Evolutionary conservation across 2,113 vertebrate genomes (phyloP), one percentile per base, ranked within the genome.

Genomic region (Aphyosemion australe): DNA sequence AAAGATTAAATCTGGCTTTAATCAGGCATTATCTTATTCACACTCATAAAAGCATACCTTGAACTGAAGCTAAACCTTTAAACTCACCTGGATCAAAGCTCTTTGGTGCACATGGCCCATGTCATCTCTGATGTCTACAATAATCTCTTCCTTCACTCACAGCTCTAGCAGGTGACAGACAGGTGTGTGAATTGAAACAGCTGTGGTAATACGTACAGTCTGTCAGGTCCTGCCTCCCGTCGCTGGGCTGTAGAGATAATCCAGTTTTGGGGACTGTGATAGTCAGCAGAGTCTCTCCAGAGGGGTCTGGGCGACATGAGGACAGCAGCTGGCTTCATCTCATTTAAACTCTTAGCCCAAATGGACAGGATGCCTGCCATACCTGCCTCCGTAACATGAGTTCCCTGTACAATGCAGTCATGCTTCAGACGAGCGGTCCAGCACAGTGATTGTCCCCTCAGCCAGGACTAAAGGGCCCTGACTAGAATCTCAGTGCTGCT

Each of bases 371-470:
- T 93, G 92, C 91, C 93, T 92, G 88, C 80, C 92, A 94, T 93
- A 95, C 93, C 94, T 94, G 92, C 84, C 88, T 88, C 79, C 85
- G 92, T 93, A 91, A 94, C 81, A 84, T 89, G 91, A 92, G 92
- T 90, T 94, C 90, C 90, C 85, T 52, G 84, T 82, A 88, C 89
- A 90, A 91, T 94, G 94, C 86, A 78, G 90, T 88, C 69, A 65
- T 53, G 65, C 69, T 88, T 82, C 83, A 91, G 92, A 91, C 87
- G 86, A 92, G 87, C 91, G 84, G 49, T 83, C 56, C 57, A 18
- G 52, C 66, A 76, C 71, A 78, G 76, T 77, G 59, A 61, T 71
- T 69, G 20, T 61, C 50, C 42, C 52, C 66, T 73, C 50, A 59
- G 67, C 61, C 74, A 53, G 12, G 74, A 77, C n/a, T n/a, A n/a